These are phyloP conservation scores for Iguana delicatissima DNA, from an alignment of 2,797 vertebrate genomes.

Conservation along the genomic window DNA sequence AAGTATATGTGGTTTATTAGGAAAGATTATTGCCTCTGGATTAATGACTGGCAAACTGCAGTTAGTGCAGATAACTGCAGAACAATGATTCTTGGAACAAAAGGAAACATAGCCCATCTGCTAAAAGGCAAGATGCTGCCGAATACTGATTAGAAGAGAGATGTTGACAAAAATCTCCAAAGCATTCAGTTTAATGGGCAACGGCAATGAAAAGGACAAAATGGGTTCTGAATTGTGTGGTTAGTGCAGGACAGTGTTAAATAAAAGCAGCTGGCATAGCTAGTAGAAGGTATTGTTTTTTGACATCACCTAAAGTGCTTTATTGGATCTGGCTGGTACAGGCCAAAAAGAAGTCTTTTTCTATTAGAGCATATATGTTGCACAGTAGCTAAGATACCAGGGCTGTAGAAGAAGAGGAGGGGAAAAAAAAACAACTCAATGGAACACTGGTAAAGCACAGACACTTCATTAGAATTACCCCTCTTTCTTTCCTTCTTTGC, in stretches of 20 bases:
- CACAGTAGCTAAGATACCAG: constrained; percentile 50
- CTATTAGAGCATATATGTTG: constrained; percentile 45
- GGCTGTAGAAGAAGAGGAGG: constrained; percentile 47
- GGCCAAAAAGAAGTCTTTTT: constrained; percentile 55
- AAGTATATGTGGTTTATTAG: constrained; percentile 25
- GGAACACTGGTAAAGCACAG: constrained; percentile 26
- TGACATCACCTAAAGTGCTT: constrained; percentile 67
- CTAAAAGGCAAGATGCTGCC: constrained; percentile 68
- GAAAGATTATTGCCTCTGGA: constrained; percentile 68
- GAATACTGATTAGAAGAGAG: constrained; percentile 78
- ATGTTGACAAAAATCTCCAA: constrained; percentile 75
- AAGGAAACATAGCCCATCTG: constrained; percentile 73
- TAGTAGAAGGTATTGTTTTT: constrained; percentile 58
- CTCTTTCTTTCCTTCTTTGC: not conserved
- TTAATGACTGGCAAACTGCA: constrained; percentile 71
- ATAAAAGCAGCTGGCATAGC: constrained; percentile 72
- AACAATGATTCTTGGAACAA: constrained; percentile 77
- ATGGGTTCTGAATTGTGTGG: constrained; percentile 53
- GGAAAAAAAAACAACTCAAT: constrained; percentile 50
- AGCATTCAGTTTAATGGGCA: constrained; percentile 74
- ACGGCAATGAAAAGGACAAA: constrained; percentile 68
- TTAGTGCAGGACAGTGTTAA: constrained; percentile 69
- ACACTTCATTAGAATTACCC: constrained; percentile 21
- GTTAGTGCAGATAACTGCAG: constrained; percentile 65
- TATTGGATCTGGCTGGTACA: constrained; percentile 62